Percentiles rank a stretch among this genome's conserved stretches.
Conservation (phyloP, 2,113 vertebrate species). For the Azemiops feae region DNA sequence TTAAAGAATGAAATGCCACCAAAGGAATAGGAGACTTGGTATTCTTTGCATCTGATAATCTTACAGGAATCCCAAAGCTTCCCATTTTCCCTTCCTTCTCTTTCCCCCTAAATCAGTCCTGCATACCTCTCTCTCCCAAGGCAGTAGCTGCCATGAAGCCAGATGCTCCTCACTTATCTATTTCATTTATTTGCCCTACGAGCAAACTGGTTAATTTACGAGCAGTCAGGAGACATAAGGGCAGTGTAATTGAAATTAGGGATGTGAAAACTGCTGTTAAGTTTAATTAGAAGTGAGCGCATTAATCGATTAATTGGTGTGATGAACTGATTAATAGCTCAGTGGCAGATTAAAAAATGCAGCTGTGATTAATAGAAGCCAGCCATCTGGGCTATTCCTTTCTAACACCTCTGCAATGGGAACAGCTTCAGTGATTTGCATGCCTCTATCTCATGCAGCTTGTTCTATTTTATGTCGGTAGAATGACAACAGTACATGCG, state of each 20-base stretch:
- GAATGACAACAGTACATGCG: neutral
- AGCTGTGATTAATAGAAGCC: neutral
- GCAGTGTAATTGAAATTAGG: slow-evolving; percentile 27
- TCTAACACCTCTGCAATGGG: neutral
- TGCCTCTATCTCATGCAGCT: neutral
- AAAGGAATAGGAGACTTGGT: neutral
- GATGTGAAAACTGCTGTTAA: slow-evolving; percentile 12
- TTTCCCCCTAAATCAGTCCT: neutral
- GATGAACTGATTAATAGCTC: slow-evolving; percentile 37
- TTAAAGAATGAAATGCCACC: neutral
- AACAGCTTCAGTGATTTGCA: neutral
- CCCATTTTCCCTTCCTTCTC: neutral
- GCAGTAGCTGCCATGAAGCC: neutral
- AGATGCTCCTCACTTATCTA: slow-evolving; percentile 16
- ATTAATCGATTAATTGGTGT: slow-evolving; percentile 37
- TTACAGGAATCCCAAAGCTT: neutral
- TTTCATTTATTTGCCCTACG: slow-evolving; percentile 28
- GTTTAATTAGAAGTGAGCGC: slow-evolving; percentile 20
- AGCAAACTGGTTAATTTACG: slow-evolving; percentile 23
- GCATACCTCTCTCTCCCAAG: neutral
- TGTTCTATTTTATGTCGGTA: neutral
- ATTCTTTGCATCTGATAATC: neutral
- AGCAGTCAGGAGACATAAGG: slow-evolving; percentile 32
- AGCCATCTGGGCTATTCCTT: slow-evolving; percentile 3
- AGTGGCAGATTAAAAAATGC: slow-evolving; percentile 16